Percentiles rank a stretch among this genome's conserved stretches.
phyloP scores from a whole-genome alignment of 1,140 invertebrate species.

The Platyura marginata region DNA sequence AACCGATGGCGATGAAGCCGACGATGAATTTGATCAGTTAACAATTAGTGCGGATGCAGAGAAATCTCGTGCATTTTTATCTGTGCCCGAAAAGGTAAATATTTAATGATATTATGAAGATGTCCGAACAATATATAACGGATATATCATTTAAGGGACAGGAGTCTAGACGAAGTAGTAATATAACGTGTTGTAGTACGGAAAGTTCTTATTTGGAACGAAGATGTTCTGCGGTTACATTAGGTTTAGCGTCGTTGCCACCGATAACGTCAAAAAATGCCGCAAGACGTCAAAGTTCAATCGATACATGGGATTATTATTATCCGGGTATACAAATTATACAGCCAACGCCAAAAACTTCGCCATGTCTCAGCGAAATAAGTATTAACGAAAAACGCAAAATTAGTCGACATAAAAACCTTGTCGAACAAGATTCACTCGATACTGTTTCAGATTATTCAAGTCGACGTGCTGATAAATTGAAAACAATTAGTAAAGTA shows the following conservation, averaged over 20 bases:
- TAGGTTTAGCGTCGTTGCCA: slow-evolving; percentile 41
- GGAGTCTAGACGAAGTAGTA: slow-evolving; percentile 47
- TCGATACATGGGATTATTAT: slow-evolving; percentile 33
- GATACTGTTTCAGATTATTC: neutral
- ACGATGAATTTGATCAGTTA: slow-evolving; percentile 11
- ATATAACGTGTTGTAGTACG: slow-evolving; percentile 61
- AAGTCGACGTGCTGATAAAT: neutral
- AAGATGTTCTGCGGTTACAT: slow-evolving; percentile 51
- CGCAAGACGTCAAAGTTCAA: slow-evolving; percentile 24
- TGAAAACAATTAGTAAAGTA: neutral
- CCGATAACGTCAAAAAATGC: slow-evolving; percentile 20
- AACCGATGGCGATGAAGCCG: slow-evolving; percentile 23
- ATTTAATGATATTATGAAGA: no score
- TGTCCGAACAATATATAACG: no score
- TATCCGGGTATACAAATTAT: slow-evolving; percentile 55
- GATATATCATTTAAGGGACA: slow-evolving; percentile 8
- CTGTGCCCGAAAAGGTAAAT: slow-evolving; percentile 2
- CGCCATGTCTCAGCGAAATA: slow-evolving; percentile 56
- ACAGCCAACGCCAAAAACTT: slow-evolving; percentile 56
- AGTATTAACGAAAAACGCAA: slow-evolving; percentile 10
- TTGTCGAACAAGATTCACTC: neutral
- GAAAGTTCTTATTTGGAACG: slow-evolving; percentile 62
- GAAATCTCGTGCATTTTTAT: neutral
- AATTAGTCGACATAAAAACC: neutral
- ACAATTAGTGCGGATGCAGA: slow-evolving; percentile 11